phyloP scores from a whole-genome alignment of 2,113 vertebrate genomes.

The Cyanoramphus novaezelandiae region DNA sequence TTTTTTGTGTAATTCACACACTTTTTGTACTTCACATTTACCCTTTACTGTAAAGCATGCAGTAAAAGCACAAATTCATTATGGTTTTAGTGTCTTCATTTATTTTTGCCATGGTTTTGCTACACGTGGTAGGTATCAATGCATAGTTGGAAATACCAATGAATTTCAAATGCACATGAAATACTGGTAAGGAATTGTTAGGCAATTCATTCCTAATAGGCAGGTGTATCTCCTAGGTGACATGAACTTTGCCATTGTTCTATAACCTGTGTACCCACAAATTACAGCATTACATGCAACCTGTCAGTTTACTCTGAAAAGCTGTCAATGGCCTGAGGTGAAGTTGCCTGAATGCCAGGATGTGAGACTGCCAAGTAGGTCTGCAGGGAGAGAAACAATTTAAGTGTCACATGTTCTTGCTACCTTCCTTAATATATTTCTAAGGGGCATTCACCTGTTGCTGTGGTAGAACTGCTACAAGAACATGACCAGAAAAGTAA shows the following conservation, averaged over 20 bases:
- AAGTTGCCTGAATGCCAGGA: background rate
- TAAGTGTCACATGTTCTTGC: background rate
- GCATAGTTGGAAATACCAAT: background rate
- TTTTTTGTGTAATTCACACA: background rate
- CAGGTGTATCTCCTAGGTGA: background rate
- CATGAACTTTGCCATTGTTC: background rate
- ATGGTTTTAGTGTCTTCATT: background rate
- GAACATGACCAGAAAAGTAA: accelerated
- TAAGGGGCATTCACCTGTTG: background rate
- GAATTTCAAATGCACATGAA: background rate
- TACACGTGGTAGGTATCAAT: background rate
- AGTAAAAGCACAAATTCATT: slow-evolving; percentile 7
- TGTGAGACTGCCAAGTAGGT: background rate
- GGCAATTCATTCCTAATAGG: background rate
- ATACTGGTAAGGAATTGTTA: background rate
- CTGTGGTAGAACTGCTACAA: background rate
- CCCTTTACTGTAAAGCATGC: background rate
- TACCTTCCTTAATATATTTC: background rate
- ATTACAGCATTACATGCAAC: background rate
- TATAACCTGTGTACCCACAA: background rate
- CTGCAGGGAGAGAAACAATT: background rate
- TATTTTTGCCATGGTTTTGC: background rate
- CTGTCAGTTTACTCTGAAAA: background rate
- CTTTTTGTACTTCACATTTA: background rate
- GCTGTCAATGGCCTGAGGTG: background rate